Conservation (phyloP, 2,113 vertebrate species). For the Oxyura jamaicensis region DNA sequence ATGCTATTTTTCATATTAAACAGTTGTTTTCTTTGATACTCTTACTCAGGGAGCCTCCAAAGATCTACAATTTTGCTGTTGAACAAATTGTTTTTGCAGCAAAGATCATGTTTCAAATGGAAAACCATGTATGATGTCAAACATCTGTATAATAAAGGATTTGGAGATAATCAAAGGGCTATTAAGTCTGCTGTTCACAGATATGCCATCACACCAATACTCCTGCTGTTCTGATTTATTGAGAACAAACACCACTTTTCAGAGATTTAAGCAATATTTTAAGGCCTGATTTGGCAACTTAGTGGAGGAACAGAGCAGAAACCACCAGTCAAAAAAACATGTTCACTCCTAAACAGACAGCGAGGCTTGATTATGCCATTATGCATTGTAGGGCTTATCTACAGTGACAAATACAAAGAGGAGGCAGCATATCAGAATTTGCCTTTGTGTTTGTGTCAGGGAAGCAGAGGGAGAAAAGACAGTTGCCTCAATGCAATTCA, state of each 20-base stretch:
- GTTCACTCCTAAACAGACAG: constrained; percentile 21
- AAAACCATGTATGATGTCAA: constrained; percentile 43
- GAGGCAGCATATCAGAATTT: constrained; percentile 30
- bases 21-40: constrained; percentile 37
- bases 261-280: constrained; percentile 47
- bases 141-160: constrained; percentile 51
- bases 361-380: constrained; percentile 35
- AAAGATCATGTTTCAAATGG: constrained; percentile 51
- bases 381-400: constrained; percentile 24
- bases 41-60: constrained; percentile 14
- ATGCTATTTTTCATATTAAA: constrained; percentile 29
- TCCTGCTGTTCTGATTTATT: constrained; percentile 40
- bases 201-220: constrained; percentile 32
- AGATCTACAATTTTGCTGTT: constrained; percentile 43
- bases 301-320: constrained; percentile 40
- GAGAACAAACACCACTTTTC: constrained; percentile 54
- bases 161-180: constrained; percentile 42
- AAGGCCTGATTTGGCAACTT: constrained; percentile 23
- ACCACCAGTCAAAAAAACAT: constrained; percentile 34
- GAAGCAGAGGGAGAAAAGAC: neutral
- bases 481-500: neutral
- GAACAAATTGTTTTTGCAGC: constrained; percentile 54
- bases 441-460: constrained; percentile 37
- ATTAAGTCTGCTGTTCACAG: constrained; percentile 52
- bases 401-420: constrained; percentile 6